These are phyloP conservation scores for Machimus atricapillus DNA, from an alignment of 2,888 invertebrate species.

Conservation along the genomic window DNA sequence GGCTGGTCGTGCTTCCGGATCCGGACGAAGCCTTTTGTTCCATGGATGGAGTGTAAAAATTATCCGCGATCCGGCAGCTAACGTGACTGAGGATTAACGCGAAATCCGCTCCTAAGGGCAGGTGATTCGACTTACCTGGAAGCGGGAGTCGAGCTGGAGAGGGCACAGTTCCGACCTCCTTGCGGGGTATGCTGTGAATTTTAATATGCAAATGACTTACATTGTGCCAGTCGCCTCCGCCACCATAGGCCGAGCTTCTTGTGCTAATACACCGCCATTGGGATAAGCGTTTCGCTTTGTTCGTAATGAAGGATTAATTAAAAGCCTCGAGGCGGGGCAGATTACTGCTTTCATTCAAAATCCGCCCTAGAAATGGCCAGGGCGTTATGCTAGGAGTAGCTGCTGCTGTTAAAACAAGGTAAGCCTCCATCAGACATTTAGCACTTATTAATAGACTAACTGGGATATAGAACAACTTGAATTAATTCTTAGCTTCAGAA, in stretches of 20 bases:
- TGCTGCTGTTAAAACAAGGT: not conserved
- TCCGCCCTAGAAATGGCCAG: not conserved
- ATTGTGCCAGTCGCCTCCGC: not conserved
- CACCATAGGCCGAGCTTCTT: not conserved
- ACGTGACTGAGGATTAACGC: not conserved
- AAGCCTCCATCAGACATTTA: not conserved
- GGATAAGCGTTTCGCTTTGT: not conserved
- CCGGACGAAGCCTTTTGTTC: not conserved
- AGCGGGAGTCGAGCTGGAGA: not conserved
- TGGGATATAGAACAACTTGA: not conserved
- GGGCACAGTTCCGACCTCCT: not conserved
- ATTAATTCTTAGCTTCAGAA: not conserved
- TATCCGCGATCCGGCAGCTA: conserved; percentile 11
- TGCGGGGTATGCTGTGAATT: not conserved
- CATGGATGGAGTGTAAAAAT: not conserved
- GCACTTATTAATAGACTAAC: not conserved
- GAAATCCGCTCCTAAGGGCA: not conserved
- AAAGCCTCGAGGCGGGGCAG: not conserved
- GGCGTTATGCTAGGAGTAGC: not conserved
- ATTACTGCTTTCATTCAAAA: not conserved
- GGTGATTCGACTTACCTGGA: not conserved
- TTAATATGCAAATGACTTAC: conserved; percentile 14
- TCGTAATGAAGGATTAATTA: conserved; percentile 22
- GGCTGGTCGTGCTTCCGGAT: not conserved
- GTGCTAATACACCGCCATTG: not conserved